A percentile compares a stretch with the other conserved stretches of the same genome.
phyloP scores from a whole-genome alignment of 1,140 invertebrate genomes.

The Tribolium castaneum region DNA sequence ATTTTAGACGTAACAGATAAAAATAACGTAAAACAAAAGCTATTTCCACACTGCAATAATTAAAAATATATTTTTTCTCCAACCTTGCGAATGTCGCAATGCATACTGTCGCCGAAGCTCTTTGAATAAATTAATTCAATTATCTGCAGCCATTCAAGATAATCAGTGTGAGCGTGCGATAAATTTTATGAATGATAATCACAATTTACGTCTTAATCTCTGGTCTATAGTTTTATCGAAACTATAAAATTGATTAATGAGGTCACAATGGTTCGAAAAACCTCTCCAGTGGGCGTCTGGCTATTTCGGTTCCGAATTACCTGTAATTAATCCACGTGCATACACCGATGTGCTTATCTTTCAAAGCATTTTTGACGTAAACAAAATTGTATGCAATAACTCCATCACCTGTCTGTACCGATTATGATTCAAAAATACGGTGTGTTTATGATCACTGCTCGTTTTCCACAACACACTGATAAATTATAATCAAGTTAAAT shows the following conservation, averaged over 20 bases:
- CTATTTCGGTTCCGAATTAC: neutral
- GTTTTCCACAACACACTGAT: neutral
- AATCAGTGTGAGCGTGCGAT: conserved; percentile 8
- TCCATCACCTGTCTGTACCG: neutral
- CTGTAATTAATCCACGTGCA: neutral
- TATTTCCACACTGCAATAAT: neutral
- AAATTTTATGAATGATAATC: conserved; percentile 3
- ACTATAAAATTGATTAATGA: neutral
- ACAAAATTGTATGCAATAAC: neutral
- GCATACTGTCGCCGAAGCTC: neutral
- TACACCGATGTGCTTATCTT: neutral
- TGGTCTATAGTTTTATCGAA: neutral
- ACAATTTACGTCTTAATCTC: conserved; percentile 12
- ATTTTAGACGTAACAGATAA: neutral
- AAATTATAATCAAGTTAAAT: neutral
- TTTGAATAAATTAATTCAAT: conserved; percentile 19
- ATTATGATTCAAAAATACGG: neutral
- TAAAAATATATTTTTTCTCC: too few species aligned
- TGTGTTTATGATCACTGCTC: neutral
- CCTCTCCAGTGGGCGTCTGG: too few species aligned
- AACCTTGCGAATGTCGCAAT: neutral
- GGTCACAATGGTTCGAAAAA: neutral
- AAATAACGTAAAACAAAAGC: neutral
- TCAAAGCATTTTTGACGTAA: neutral
- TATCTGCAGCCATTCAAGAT: conserved; percentile 33